Base-by-base conservation (phyloP, 2,797 vertebrate genomes). In the Coccyzus lansbergi region DNA sequence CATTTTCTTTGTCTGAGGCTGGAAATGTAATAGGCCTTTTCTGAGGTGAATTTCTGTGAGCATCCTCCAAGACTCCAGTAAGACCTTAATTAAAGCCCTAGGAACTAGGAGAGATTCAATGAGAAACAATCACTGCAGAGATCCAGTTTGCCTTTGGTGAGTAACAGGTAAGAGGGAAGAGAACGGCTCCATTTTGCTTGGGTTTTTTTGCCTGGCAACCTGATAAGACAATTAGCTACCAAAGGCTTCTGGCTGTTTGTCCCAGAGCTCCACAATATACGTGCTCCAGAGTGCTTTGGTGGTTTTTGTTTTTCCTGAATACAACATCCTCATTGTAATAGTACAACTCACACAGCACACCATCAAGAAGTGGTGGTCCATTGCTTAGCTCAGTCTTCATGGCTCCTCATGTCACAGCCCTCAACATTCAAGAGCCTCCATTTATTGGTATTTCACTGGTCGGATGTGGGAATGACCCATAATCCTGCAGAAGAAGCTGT, bases 81-180 rank as follows among this genome's bases (percentile, higher is more conserved):
- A 36, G 56, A 15, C 11, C 18, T 65, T 83, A 86, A 89, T 91
- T 83, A 83, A 95, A 87, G 19, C 33, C 85, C 63, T 53, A 65
- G 82, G 72, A 92, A 65, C 34, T 20, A 53, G 33, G 53, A 48
- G 18, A 87, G 64, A 58, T 87, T 64, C 80, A 85, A 83, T 33
- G 26, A 83, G 75, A 77, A 88, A 83, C 31, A 64, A 8, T 25
- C 19, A 14, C 33, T 15, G 42, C 53, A 89, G 62, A 87, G 59
- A 77, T 52, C 24, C 34, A 29, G 36, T 60, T 78, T 83, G 29
- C 21, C 28, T 89, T 77, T 84, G 34, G 22, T 78, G 68, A 68
- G 6, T 42, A 53, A 42, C 53, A 51, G 24, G 40, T 60, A 52
- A 83, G 17, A 78, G 15, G 10, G 11, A 83, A 76, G 11, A 78